These are phyloP conservation scores for Lepidurus apus DNA, from an alignment of 1,140 invertebrate species.

Conservation along the genomic window DNA sequence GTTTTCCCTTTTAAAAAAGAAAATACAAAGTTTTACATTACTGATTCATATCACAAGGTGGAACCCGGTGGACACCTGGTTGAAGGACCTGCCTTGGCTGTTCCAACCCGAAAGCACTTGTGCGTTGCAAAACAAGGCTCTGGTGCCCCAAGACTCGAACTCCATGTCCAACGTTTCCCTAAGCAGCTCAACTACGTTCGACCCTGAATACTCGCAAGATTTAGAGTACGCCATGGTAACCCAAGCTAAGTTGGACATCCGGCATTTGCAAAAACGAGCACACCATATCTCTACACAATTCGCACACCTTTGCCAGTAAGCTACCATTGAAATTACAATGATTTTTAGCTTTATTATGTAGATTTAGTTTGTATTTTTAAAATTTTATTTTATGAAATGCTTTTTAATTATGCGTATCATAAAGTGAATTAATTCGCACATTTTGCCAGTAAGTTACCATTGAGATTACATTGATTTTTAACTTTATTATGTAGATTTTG, in stretches of 20 bases:
- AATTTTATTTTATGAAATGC: too few species aligned
- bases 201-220: constrained; percentile 23
- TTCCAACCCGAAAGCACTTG: constrained; percentile 33
- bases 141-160: not conserved
- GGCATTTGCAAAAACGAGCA: constrained; percentile 46
- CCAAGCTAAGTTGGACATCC: constrained; percentile 36
- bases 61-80: constrained; percentile 33
- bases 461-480: too few species aligned
- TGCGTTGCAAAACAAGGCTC: constrained; percentile 34
- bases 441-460: too few species aligned
- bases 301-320: constrained; percentile 55
- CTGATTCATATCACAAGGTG: constrained; percentile 24
- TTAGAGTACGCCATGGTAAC: constrained; percentile 25
- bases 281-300: constrained; percentile 55
- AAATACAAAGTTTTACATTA: not conserved
- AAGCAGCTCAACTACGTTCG: not conserved
- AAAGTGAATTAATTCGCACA: too few species aligned
- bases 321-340: constrained; percentile 18
- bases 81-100: constrained; percentile 33
- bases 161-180: not conserved
- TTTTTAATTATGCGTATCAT: too few species aligned
- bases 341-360: too few species aligned
- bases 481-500: too few species aligned
- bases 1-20: too few species aligned
- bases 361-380: too few species aligned